A percentile compares a stretch with the other conserved stretches of the same genome.
These are phyloP conservation scores for Nyctibius grandis DNA, from an alignment of 2,797 vertebrate genomes.

Conservation along the genomic window DNA sequence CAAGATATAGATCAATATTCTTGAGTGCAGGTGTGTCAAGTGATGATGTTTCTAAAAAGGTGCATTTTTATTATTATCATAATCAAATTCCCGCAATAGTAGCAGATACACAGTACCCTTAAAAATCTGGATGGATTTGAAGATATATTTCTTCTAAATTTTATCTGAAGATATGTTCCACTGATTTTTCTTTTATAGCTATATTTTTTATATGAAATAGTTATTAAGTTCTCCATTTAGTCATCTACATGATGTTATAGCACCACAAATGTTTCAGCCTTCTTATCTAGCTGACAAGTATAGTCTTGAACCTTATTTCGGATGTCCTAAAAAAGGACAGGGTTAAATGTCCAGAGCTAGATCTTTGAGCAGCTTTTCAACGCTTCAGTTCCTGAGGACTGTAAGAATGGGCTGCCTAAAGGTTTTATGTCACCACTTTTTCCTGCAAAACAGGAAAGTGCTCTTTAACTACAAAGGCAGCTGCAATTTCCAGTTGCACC, in stretches of 20 bases:
- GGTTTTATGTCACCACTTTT: not conserved
- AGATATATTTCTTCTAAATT: not conserved
- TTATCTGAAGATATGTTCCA: not conserved
- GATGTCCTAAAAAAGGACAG: not conserved
- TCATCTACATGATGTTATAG: not conserved
- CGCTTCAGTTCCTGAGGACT: not conserved
- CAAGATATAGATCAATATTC: not conserved
- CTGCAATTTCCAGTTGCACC: not conserved
- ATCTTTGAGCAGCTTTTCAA: not conserved
- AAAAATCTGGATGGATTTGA: not conserved
- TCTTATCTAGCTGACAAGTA: not conserved
- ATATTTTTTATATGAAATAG: not conserved
- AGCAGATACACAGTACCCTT: not conserved
- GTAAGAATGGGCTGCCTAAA: not conserved
- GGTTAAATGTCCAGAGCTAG: not conserved
- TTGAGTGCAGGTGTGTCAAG: not conserved
- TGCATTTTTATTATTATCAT: not conserved
- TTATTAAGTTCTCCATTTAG: not conserved
- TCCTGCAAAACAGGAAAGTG: not conserved
- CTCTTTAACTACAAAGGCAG: not conserved
- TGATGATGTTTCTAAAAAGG: not conserved
- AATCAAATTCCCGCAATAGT: not conserved
- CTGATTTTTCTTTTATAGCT: not conserved
- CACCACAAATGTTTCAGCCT: not conserved
- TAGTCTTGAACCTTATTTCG: not conserved